Evolutionary conservation across 2,113 vertebrate species (phyloP), one percentile per base, ranked within the genome.

Genomic region (Alligator mississippiensis): DNA sequence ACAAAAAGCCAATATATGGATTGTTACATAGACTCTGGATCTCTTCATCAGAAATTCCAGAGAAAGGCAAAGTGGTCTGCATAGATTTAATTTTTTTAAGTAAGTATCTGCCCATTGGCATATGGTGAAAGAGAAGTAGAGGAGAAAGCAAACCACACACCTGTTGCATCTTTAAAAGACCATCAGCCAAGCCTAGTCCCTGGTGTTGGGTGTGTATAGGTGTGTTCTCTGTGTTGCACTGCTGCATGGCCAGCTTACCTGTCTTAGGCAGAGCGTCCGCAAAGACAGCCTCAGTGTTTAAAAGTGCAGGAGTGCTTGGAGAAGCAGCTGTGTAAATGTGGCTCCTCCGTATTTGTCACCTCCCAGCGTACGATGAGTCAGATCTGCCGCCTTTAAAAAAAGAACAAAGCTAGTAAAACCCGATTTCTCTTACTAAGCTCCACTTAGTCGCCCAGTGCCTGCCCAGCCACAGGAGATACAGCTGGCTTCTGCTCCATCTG

Each of bases 1-100:
- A 94, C 96, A 86, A 81, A 78, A 88, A 84, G 27, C 24, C 72
- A 28, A 3, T 94, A 54, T 86, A 85, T 92, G 47, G 94, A 82
- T 95, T 81, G 89, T 25, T 74, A 55, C 13, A 61, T 72, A 28
- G 77, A 72, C 76, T 22, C 34, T 72, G 68, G 38, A 38, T 38
- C 34, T 38, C 10, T 47, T 14, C 19, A 38, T 72, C 34, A 38
- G 68, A 72, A 38, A 24, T 72, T 22, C 13, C 34, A 6, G 30
- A 24, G 63, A 21, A 17, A 11, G 68, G 68, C 19, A 24, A 72
- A 21, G 21, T 30, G 17, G 24, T 38, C 34, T 38, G 22, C 7
- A 34, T 47, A 12, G 21, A 38, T 72, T 47, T 72, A 38, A 30
- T 72, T 72, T 72, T 72, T 34, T 14, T 47, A 72, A 72, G 81